These are phyloP conservation scores for Pseudococcus longispinus DNA, from an alignment of 2,888 invertebrate genomes.

Conservation along the genomic window DNA sequence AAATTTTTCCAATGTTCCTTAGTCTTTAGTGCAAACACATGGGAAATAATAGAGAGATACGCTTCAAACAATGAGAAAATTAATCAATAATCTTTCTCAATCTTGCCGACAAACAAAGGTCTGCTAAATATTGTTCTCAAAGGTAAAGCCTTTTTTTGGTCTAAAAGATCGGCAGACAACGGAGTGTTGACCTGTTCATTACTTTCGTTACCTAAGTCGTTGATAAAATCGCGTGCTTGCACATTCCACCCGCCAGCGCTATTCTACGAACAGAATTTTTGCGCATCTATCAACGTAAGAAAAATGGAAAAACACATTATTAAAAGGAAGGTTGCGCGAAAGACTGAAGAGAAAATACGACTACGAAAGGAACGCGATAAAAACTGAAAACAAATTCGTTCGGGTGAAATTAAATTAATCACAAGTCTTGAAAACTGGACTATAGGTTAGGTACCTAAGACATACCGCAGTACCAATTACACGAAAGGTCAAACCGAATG, in stretches of 20 bases:
- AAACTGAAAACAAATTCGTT: constrained; percentile 1
- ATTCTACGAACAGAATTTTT: neutral
- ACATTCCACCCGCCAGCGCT: neutral
- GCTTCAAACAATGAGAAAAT: no score
- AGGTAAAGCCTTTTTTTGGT: neutral
- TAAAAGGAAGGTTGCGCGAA: neutral
- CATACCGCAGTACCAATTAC: neutral
- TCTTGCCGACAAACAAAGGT: no score
- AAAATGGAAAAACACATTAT: constrained; percentile 3
- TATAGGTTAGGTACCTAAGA: neutral
- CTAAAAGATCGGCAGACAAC: neutral
- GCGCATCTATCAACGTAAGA: constrained; percentile 9
- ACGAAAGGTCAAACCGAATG: neutral
- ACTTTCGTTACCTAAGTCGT: neutral
- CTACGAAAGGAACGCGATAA: neutral
- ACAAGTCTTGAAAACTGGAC: neutral
- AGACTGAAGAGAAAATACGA: neutral
- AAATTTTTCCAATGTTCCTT: no score
- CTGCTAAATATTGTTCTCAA: no score
- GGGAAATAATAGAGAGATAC: no score
- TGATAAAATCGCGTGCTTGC: constrained; percentile 4
- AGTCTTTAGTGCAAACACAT: no score
- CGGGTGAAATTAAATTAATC: constrained; percentile 6
- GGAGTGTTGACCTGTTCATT: neutral
- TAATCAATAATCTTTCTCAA: no score